These are phyloP conservation scores for Phaethon lepturus DNA, from an alignment of 2,113 vertebrate species.

Conservation along the genomic window DNA sequence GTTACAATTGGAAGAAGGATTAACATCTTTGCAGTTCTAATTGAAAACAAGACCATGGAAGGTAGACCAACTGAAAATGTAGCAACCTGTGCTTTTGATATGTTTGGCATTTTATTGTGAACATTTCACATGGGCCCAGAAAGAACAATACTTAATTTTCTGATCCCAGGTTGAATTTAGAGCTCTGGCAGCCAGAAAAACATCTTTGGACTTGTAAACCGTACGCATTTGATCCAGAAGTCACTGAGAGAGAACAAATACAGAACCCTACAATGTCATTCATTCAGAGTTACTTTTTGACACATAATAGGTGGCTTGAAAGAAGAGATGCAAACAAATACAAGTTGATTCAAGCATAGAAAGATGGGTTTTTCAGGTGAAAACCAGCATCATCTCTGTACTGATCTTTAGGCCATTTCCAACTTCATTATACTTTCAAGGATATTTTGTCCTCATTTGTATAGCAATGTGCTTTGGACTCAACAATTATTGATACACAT, in stretches of 20 bases:
- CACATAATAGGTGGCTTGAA: neutral
- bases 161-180: neutral
- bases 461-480: neutral
- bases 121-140: neutral
- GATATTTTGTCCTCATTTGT: neutral
- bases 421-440: neutral
- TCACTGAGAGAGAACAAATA: neutral
- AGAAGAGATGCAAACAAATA: neutral
- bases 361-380: neutral
- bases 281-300: slow-evolving; percentile 1
- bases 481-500: neutral
- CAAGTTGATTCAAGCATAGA: neutral
- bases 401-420: neutral
- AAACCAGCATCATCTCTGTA: neutral
- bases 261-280: neutral
- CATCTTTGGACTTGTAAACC: neutral
- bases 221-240: neutral
- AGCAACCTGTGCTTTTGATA: neutral
- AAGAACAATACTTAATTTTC: slow-evolving; percentile 22
- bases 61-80: neutral
- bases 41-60: neutral
- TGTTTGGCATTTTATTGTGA: neutral
- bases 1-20: neutral
- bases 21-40: neutral
- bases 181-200: neutral